Evolutionary conservation across 2,888 invertebrate species (phyloP), one percentile per base, ranked within the genome.

Genomic region (Ichneumoninae sp.): DNA sequence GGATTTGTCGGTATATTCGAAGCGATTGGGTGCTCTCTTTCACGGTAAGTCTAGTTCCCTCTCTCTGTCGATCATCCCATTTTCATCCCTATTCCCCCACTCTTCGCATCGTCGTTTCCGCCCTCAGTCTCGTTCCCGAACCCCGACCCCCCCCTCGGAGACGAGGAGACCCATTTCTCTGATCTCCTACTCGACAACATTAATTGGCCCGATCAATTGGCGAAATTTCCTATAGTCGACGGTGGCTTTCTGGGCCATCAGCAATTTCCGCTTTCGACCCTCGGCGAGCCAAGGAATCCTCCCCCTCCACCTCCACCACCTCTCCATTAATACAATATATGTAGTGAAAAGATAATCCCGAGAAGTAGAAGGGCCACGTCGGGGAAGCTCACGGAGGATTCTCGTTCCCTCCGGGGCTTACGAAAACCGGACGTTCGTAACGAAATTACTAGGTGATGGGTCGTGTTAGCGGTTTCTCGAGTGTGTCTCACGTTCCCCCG

Each of bases 151-250:
- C 8, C 16, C 40, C 40, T 66, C 50, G 36, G 13, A 26, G 52
- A 54, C 30, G 36, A 50, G 66, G 62, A 50, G 16, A 22, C 22
- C 10, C 10, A 1, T 54, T 22, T 22, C 54, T 30, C 60, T 57
- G 52, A 47, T 75, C 50, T 16, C n/a, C 22, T 3, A 8, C 54
- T 70, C 68, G 77, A 69, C 69, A 81, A 78, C 62, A 54, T 81
- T 81, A 74, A 84, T 84, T 84, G 81, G 74, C 62, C 74, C 74
- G 65, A 78, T 81, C 62, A 74, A 77, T 81, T 50, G 74, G 50
- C 69, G 62, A 68, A 69, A 74, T 81, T 81, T 70, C 54, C 69
- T 26, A 16, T 22, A 83, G 33, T 71, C 50, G 26, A 36, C 36
- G 16, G 19, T 81, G 69, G 60, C 50, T 62, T 47, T 71, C 71